Evolutionary conservation across 2,113 vertebrate genomes (phyloP).

Genomic region (Microtus montanus): DNA sequence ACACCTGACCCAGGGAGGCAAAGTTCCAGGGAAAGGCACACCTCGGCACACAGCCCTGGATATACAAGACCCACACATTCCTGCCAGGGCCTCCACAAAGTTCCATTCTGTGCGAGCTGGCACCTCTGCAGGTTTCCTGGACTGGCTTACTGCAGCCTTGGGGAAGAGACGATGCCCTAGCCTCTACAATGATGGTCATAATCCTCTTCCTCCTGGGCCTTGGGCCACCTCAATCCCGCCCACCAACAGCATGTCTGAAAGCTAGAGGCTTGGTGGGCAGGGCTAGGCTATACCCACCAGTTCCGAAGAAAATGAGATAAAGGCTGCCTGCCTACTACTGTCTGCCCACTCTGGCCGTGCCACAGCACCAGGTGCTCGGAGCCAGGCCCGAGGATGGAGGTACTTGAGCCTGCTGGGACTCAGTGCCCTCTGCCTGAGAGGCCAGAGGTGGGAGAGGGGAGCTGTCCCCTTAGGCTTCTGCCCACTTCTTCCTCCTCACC

Average conservation of each 20-base stretch:
- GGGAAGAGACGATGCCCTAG: not conserved
- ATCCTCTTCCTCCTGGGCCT: constrained; percentile 8
- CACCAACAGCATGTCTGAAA: constrained; percentile 21
- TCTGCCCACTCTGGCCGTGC: not conserved
- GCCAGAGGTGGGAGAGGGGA: not conserved
- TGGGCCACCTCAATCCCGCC: constrained; percentile 9
- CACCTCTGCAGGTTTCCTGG: constrained; percentile 43
- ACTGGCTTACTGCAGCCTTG: constrained; percentile 50
- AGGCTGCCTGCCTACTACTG: not conserved
- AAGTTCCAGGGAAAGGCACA: constrained; percentile 1
- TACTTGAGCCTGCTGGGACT: constrained; percentile 1
- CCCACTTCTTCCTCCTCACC: constrained; percentile 1
- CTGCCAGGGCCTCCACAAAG: constrained; percentile 76
- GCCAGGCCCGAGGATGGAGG: constrained; percentile 4
- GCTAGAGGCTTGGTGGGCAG: constrained; percentile 31
- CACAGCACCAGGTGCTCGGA: constrained; percentile 29
- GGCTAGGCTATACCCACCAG: constrained; percentile 25
- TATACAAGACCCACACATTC: constrained; percentile 44
- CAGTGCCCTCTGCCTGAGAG: constrained; percentile 19
- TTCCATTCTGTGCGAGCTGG: constrained; percentile 73
- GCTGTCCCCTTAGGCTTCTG: not conserved
- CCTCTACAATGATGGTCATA: constrained; percentile 6
- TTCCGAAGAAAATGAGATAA: constrained; percentile 1
- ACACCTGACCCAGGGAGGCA: constrained; percentile 32
- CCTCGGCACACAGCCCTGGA: constrained; percentile 23